Evolutionary conservation across 2,113 vertebrate genomes (phyloP).

Genomic region (Stigmatopora argus): DNA sequence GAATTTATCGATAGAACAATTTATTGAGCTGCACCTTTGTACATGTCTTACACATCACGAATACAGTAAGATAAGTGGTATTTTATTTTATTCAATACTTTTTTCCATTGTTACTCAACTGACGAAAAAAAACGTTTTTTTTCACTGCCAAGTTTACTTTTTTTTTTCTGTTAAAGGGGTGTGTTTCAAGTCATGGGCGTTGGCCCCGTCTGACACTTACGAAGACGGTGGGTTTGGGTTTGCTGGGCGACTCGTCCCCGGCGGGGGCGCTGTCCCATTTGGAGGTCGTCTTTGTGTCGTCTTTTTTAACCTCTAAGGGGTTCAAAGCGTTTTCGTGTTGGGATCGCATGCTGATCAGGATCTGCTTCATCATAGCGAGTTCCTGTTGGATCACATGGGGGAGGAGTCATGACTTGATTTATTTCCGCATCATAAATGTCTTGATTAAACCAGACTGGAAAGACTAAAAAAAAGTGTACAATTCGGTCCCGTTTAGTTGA

Average conservation of each 20-base stretch:
- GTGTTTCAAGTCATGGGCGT: conserved; percentile 48
- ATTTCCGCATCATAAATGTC: neutral
- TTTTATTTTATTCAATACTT: too few relatives aligned
- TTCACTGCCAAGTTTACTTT: conserved; percentile 8
- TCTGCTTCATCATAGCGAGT: conserved; percentile 88
- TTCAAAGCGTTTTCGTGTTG: conserved; percentile 46
- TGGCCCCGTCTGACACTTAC: conserved; percentile 73
- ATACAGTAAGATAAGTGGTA: too few relatives aligned
- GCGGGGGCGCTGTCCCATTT: conserved; percentile 39
- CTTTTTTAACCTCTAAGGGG: conserved; percentile 36
- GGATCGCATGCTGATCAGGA: conserved; percentile 77
- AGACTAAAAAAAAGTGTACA: neutral
- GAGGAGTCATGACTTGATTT: neutral
- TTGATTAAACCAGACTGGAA: neutral
- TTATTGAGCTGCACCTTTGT: neutral
- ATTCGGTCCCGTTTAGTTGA: neutral
- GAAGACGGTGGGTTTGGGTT: conserved; percentile 86
- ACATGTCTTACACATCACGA: neutral
- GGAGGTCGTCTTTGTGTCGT: conserved; percentile 6
- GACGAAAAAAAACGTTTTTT: conserved; percentile 1
- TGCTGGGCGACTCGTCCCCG: conserved; percentile 69
- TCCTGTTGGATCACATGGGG: conserved; percentile 72
- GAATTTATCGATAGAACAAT: neutral
- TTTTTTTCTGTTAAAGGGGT: conserved; percentile 22
- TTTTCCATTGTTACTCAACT: neutral